phyloP scores from a whole-genome alignment of 92 coral and sea anemone species.

The Meandrina meandrites region DNA sequence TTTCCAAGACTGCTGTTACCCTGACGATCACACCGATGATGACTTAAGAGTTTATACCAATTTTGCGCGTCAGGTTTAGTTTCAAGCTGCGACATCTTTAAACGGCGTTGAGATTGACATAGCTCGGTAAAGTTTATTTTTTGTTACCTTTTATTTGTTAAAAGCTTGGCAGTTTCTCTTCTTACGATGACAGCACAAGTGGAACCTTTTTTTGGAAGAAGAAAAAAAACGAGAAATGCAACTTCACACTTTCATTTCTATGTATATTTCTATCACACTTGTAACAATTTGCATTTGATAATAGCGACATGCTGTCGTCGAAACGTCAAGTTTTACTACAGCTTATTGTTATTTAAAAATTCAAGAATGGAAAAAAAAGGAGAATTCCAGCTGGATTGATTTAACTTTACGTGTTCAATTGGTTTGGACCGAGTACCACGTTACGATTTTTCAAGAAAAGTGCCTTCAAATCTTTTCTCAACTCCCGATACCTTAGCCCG shows the following conservation, averaged over 20 bases:
- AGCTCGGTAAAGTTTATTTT: not conserved
- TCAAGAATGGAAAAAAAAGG: too few relatives aligned
- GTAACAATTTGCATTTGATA: too few relatives aligned
- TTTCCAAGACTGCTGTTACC: not conserved
- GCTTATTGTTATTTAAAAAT: too few relatives aligned
- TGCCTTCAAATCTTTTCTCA: constrained; percentile 38
- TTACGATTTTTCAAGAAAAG: not conserved
- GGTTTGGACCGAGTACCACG: not conserved
- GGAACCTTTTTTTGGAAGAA: not conserved
- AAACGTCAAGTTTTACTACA: too few relatives aligned
- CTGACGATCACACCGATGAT: not conserved
- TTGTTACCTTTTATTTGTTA: not conserved
- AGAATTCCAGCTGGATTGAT: too few relatives aligned
- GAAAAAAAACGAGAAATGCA: not conserved
- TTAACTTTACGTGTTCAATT: not conserved
- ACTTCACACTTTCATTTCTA: too few relatives aligned
- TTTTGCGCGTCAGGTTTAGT: not conserved
- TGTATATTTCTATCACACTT: too few relatives aligned
- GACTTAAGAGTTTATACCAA: not conserved
- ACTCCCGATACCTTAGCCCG: constrained; percentile 50
- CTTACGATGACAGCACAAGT: not conserved
- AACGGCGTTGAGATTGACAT: not conserved
- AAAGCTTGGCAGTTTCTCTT: not conserved
- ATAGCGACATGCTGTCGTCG: too few relatives aligned
- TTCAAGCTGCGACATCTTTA: not conserved